Conservation (phyloP, 2,113 vertebrate genomes). For the Microtus pennsylvanicus region DNA sequence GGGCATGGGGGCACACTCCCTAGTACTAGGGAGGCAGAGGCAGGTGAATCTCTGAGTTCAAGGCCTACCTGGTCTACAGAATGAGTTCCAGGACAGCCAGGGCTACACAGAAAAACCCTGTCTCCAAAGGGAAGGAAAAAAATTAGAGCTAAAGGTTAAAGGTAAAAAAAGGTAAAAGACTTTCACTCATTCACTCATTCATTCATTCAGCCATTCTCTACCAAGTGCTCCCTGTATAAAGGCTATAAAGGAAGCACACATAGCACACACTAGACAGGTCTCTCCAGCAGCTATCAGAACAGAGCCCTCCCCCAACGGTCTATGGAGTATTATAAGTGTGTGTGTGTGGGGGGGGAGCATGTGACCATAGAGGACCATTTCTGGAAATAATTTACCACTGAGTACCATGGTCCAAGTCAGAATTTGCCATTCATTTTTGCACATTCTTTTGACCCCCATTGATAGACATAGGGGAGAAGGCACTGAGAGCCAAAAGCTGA, state of each 20-base stretch:
- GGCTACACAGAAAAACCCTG: not conserved
- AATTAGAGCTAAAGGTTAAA: not conserved
- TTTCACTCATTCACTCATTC: no score
- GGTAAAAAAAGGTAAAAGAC: not conserved
- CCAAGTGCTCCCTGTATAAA: not conserved
- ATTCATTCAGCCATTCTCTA: not conserved
- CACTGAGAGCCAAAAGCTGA: not conserved
- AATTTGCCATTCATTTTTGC: not conserved
- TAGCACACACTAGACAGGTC: not conserved
- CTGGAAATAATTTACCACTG: not conserved
- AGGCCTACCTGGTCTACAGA: not conserved
- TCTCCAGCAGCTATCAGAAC: not conserved
- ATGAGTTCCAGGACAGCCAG: not conserved
- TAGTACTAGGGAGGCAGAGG: not conserved
- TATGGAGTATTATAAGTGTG: not conserved
- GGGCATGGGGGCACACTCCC: not conserved
- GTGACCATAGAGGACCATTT: not conserved
- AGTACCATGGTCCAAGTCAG: not conserved
- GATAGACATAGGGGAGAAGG: not conserved
- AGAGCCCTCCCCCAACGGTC: not conserved
- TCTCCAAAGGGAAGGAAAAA: not conserved
- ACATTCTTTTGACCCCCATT: no score
- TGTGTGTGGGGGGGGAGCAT: not conserved
- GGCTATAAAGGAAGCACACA: not conserved
- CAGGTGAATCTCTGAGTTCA: not conserved